Base-by-base conservation (phyloP, 2,888 invertebrate species). In the Caenorhabditis becei region DNA sequence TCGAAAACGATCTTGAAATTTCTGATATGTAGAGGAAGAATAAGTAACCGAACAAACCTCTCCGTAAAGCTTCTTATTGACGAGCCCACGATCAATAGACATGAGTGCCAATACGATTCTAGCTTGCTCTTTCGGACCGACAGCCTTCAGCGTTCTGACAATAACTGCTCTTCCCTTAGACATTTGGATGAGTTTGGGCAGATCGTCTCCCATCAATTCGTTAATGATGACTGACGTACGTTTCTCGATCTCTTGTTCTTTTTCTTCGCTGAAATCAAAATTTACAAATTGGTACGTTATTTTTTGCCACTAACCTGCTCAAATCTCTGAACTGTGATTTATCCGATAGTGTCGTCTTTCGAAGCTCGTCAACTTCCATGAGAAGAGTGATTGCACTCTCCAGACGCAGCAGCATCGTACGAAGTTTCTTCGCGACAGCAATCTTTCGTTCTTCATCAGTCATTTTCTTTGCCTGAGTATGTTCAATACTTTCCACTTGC, bases 361-460 rank as follows among this genome's bases (percentile, higher is more conserved):
- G 53, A 1, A 75, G 54, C 16, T 89, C 88, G n/a, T 83, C 77
- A 41, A 86, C 84, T 62, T 90, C 87, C 11, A 90, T 71, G 11
- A 89, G 72, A 18, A 83, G 71, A 51, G 80, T 35, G 1, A 85
- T 71, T 2, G 88, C 88, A n/a, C 86, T 82, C 81, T 90, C 90
- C 24, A 90, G 70, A 16, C 83, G 80, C 66, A 90, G 58, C n/a
- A 90, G 72, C 53, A 90, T 74, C 4, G 89, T 86, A 37, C 88
- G 77, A 8, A 89, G 74, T 37, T 87, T 88, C 54, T 86, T 86
- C 32, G 85, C 83, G 3, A 72, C 69, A 8, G 72, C 80, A 11
- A 67, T 66, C 35, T 77, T 75, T 51, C 69, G 49, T 20, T 74
- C 78, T 47, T 82, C 79, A 23, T 82, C 79, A 3, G 66, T 56